Percentiles rank a stretch among this genome's conserved stretches.
Evolutionary conservation across 2,888 invertebrate genomes (phyloP).

Genomic region (Onchidella celtica): DNA sequence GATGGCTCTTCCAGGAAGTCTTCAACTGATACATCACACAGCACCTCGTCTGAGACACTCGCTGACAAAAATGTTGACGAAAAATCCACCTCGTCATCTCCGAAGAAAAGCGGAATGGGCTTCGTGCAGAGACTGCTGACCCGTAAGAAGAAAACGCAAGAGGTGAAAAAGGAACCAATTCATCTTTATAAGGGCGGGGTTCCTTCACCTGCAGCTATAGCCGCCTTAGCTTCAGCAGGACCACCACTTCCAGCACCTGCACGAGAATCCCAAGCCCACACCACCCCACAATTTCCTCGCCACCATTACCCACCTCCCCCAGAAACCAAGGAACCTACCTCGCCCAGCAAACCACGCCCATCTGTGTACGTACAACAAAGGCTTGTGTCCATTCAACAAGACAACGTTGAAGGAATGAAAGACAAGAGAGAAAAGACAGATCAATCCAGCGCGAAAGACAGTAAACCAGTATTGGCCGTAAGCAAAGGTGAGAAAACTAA

Average conservation of each 20-base stretch:
- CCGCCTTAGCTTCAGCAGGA: constrained; percentile 45
- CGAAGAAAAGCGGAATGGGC: constrained; percentile 57
- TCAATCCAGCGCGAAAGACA: constrained; percentile 18
- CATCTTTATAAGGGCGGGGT: constrained; percentile 57
- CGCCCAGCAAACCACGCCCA: constrained; percentile 64
- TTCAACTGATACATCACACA: constrained; percentile 15
- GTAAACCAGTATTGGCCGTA: constrained; percentile 4
- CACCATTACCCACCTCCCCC: constrained; percentile 52
- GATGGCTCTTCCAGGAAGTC: constrained; percentile 50
- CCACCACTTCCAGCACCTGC: constrained; percentile 21
- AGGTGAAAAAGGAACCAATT: constrained; percentile 47
- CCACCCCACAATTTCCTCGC: constrained; percentile 22
- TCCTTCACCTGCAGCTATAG: constrained; percentile 53
- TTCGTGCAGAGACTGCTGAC: constrained; percentile 74
- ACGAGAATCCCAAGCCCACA: constrained; percentile 25
- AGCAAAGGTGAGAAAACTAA: constrained; percentile 6
- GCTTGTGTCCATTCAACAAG: constrained; percentile 71
- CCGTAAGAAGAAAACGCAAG: constrained; percentile 67
- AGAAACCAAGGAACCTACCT: constrained; percentile 49
- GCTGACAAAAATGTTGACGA: constrained; percentile 12
- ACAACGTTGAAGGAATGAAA: constrained; percentile 59
- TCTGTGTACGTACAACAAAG: constrained; percentile 72
- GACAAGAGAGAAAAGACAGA: constrained; percentile 48
- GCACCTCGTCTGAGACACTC: constrained; percentile 33
- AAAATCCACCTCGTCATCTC: background rate